Conservation (phyloP, 2,888 invertebrate genomes). For the Patella pellucida region DNA sequence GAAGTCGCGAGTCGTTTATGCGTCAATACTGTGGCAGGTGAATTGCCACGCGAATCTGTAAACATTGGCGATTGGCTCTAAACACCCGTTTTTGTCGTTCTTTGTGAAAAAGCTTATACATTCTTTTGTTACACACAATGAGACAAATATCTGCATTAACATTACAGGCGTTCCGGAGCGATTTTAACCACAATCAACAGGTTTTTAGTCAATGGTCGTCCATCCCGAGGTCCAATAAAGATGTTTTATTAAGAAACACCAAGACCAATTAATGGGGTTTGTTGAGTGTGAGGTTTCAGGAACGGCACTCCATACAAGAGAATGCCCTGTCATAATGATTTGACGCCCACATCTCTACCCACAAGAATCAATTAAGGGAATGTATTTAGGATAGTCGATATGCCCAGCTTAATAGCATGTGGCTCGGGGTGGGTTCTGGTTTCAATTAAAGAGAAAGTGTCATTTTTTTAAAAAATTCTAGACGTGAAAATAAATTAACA, state of each 20-base stretch:
- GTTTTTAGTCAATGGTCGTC: background rate
- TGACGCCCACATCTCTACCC: no score
- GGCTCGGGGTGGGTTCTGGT: no score
- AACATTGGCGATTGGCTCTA: conserved; percentile 6
- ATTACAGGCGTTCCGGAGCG: conserved; percentile 8
- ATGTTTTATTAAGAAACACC: background rate
- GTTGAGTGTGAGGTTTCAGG: background rate
- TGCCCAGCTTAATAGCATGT: no score
- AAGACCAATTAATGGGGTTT: conserved; percentile 1
- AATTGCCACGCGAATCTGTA: conserved; percentile 9
- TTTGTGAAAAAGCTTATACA: background rate
- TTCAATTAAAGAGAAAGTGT: no score
- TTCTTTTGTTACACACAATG: background rate
- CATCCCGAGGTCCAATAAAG: no score
- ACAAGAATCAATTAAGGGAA: no score
- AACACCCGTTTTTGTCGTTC: background rate
- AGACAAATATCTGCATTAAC: conserved; percentile 3
- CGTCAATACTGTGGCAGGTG: conserved; percentile 7
- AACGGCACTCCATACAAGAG: background rate
- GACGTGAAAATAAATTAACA: no score
- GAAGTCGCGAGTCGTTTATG: background rate
- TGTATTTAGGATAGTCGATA: no score
- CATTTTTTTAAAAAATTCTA: no score
- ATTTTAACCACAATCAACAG: background rate
- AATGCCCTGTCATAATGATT: no score